Base-by-base conservation (phyloP, 2,888 invertebrate genomes). In the Glomeris marginata region DNA sequence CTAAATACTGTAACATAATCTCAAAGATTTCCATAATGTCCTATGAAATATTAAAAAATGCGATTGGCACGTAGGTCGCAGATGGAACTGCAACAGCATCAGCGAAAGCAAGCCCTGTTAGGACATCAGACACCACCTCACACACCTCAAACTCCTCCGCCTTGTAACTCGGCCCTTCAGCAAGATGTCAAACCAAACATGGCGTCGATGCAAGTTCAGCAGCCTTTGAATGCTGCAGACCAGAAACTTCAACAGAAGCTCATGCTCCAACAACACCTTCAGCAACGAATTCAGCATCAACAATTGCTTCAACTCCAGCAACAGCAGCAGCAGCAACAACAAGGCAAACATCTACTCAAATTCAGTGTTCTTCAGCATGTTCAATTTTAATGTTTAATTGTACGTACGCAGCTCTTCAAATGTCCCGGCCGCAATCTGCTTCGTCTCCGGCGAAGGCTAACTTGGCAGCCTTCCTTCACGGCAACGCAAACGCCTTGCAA, bases 211-310 rank as follows among this genome's bases (percentile, higher is more conserved):
- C 28, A n/a, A n/a, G n/a, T n/a, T n/a, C n/a, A n/a, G n/a, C n/a
- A 35, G 38, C 45, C 40, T 13, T 44, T 54, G 35, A 55, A 52
- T 43, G 42, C 43, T 15, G 49, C 18, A 47, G 51, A 59, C 42
- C 49, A 50, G 6, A 59, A 59, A 50, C 56, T 57, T 43, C 57
- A 61, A 49, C 70, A 75, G 57, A 75, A 74, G 52, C 63, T 74
- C 57, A 72, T 74, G 16, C 72, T 77, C 1, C 76, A 77, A 56
- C 77, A 78, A 58, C 77, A 77, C 60, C 68, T 83, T 58, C 82
- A 83, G 62, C 80, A 82, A 52, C 82, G 77, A 59, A 73, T 75
- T 59, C 78, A 78, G 58, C 77, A 74, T 55, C 74, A 75, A 54
- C 71, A 69, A 55, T 59, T 59, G 22, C 61, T 61, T 51, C 64